These are phyloP conservation scores for Saturnia pavonia DNA, from an alignment of 2,888 invertebrate species.

Conservation along the genomic window DNA sequence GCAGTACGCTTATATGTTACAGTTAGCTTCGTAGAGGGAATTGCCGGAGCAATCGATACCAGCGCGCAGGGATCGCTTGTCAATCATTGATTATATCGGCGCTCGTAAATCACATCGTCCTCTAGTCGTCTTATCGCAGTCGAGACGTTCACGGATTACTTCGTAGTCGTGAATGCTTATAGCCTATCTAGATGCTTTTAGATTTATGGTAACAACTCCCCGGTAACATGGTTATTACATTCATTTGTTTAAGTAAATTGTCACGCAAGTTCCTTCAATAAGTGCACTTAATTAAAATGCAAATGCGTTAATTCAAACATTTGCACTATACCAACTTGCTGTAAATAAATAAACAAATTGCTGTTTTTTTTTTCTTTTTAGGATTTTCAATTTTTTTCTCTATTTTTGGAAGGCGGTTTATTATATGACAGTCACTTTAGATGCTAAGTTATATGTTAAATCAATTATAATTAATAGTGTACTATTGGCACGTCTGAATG, in stretches of 20 bases:
- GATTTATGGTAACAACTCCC: background rate
- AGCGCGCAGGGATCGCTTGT: slow-evolving; percentile 52
- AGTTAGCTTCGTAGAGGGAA: slow-evolving; percentile 34
- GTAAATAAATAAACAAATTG: no score
- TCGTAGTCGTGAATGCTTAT: background rate
- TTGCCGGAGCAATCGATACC: slow-evolving; percentile 53
- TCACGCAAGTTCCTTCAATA: background rate
- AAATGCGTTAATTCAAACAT: background rate
- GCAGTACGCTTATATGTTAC: slow-evolving; percentile 26
- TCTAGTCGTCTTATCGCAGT: slow-evolving; percentile 12
- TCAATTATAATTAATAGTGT: no score
- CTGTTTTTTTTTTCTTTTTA: no score
- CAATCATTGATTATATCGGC: slow-evolving; percentile 54
- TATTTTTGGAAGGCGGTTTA: no score
- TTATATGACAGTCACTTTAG: no score
- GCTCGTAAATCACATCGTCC: slow-evolving; percentile 44
- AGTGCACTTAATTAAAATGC: background rate
- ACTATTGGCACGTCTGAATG: no score
- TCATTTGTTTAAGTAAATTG: background rate
- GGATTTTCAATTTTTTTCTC: no score
- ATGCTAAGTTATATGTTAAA: no score
- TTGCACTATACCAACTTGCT: no score
- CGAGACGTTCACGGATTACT: slow-evolving; percentile 3
- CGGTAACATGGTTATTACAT: background rate
- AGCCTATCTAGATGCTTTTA: background rate